Evolutionary conservation across 2,797 vertebrate species (phyloP).

Genomic region (Arremon brunneinucha): DNA sequence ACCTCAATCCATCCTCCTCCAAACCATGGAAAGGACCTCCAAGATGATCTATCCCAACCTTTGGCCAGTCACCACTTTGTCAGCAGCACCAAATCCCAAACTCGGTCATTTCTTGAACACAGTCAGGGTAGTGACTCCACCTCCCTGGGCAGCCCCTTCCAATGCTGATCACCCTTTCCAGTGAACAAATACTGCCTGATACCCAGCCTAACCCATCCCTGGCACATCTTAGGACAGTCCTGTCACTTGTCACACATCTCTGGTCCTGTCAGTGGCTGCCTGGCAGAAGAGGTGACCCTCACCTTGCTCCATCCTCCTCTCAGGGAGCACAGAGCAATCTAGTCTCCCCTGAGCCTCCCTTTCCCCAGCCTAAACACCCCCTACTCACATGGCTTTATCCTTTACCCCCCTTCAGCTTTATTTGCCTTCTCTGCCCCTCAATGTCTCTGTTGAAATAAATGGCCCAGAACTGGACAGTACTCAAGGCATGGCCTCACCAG

Average conservation of each 20-base stretch:
- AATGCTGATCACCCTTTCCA: too few relatives aligned
- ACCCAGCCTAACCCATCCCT: neutral
- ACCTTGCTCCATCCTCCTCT: neutral
- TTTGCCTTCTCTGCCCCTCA: neutral
- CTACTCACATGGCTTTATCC: neutral
- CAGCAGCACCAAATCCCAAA: fast-evolving
- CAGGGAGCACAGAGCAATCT: neutral
- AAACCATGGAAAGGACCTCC: neutral
- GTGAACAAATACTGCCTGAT: neutral
- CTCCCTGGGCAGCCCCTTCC: neutral
- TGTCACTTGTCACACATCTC: neutral
- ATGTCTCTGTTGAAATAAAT: neutral
- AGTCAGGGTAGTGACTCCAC: fast-evolving
- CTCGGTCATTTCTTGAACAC: neutral
- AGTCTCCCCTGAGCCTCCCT: neutral
- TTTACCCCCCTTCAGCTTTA: neutral
- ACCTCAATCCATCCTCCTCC: too few relatives aligned
- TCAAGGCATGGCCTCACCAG: fast-evolving
- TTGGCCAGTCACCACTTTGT: too few relatives aligned
- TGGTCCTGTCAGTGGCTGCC: neutral
- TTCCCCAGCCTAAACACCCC: neutral
- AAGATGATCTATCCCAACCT: neutral
- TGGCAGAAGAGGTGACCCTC: neutral
- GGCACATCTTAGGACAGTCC: neutral
- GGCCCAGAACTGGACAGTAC: neutral